A percentile compares a stretch with the other conserved stretches of the same genome.
Evolutionary conservation across 2,113 vertebrate genomes (phyloP).

Genomic region (Actenoides lindsayi): DNA sequence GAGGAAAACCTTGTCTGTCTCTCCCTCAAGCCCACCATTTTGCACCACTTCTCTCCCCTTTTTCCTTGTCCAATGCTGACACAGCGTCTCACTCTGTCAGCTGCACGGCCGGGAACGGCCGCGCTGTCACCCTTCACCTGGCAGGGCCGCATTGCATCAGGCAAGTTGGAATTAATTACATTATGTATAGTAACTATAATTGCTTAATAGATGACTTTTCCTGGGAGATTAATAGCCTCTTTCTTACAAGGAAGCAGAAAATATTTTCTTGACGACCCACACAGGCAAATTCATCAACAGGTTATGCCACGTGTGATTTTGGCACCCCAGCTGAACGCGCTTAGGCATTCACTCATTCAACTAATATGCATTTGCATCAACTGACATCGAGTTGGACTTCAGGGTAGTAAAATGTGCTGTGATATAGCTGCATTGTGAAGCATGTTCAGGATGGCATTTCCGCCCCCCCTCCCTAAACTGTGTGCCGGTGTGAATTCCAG

Average conservation of each 20-base stretch:
- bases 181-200: neutral
- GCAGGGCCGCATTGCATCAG: neutral
- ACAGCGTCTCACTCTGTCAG: fast-evolving
- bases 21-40: neutral
- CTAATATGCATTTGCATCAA: constrained; percentile 12
- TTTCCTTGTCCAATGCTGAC: fast-evolving
- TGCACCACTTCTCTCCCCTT: neutral
- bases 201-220: neutral
- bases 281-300: neutral
- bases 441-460: neutral
- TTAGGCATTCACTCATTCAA: neutral
- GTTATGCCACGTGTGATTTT: neutral
- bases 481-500: neutral
- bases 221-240: neutral
- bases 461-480: too few species aligned
- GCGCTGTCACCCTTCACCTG: neutral
- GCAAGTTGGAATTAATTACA: neutral
- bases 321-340: neutral
- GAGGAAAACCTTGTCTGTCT: neutral
- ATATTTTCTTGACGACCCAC: neutral
- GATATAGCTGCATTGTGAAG: neutral
- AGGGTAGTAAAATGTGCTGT: neutral
- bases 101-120: fast-evolving
- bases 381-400: neutral
- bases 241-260: neutral